A percentile compares a stretch with the other conserved stretches of the same genome.
phyloP scores from a whole-genome alignment of 2,797 vertebrate species.

The Miichthys miiuy region DNA sequence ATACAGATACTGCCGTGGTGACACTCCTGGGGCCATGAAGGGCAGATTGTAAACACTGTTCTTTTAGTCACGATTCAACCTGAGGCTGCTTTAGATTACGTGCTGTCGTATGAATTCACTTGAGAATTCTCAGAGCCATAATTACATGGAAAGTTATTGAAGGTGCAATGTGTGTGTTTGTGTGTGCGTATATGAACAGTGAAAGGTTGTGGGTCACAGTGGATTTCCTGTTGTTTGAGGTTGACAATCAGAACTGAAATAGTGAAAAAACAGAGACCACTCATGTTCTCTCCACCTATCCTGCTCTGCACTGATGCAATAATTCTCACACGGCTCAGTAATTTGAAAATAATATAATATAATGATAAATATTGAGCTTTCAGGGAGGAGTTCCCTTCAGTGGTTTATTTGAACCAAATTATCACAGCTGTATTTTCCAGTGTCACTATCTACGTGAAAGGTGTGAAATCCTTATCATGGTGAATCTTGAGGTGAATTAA shows the following conservation, averaged over 20 bases:
- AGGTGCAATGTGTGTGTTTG: conserved; percentile 21
- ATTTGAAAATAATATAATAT: neutral
- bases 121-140: neutral
- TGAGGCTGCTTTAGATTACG: neutral
- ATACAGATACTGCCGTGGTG: neutral
- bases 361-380: neutral
- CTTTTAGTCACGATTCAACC: neutral
- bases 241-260: conserved; percentile 81
- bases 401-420: conserved; percentile 13
- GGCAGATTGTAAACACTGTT: neutral
- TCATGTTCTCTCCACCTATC: conserved; percentile 46
- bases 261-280: conserved; percentile 65
- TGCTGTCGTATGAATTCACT: neutral
- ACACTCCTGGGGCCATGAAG: neutral
- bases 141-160: conserved; percentile 33
- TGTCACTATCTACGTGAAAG: neutral
- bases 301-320: conserved; percentile 28
- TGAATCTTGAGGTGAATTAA: conserved; percentile 31
- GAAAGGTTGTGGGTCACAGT: conserved; percentile 81
- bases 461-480: conserved; percentile 28
- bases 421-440: neutral
- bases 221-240: conserved; percentile 86
- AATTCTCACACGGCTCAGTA: neutral
- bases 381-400: neutral
- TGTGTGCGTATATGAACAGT: conserved; percentile 60